A percentile compares a stretch with the other conserved stretches of the same genome.
Conservation (phyloP, 37 sponge, comb jelly and placozoan species). For the Geodia barretti region DNA sequence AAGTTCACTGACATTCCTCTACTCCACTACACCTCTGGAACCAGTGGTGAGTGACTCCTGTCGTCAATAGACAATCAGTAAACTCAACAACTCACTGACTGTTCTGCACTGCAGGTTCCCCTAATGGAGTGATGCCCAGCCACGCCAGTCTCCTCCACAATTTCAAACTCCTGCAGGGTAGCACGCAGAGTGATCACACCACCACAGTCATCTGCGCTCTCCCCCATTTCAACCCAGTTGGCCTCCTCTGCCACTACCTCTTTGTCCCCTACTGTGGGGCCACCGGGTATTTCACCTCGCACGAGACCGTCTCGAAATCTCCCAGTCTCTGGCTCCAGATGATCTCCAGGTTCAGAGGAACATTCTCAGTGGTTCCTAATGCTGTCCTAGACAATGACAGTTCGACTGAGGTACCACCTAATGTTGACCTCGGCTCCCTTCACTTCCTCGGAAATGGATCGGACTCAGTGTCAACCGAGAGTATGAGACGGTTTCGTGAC, state of each 20-base stretch:
- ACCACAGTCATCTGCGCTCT: slow-evolving; percentile 39
- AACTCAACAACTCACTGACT: neutral
- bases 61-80: neutral
- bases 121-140: slow-evolving; percentile 42
- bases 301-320: slow-evolving; percentile 15
- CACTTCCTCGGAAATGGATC: slow-evolving; percentile 9
- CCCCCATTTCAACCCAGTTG: slow-evolving; percentile 44
- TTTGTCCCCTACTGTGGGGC: slow-evolving; percentile 12
- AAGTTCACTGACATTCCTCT: slow-evolving; percentile 17
- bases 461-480: slow-evolving; percentile 22
- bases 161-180: neutral
- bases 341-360: slow-evolving; percentile 29
- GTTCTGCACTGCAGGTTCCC: slow-evolving; percentile 2
- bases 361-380: slow-evolving; percentile 29
- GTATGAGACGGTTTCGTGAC: slow-evolving; percentile 7
- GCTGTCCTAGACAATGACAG: slow-evolving; percentile 36
- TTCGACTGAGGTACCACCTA: neutral
- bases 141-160: slow-evolving; percentile 42
- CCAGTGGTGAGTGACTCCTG: slow-evolving; percentile 17
- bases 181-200: neutral
- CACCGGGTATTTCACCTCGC: slow-evolving; percentile 51
- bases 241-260: slow-evolving; percentile 38
- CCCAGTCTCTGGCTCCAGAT: slow-evolving; percentile 39
- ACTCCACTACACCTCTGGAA: slow-evolving; percentile 60
- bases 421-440: slow-evolving; percentile 9